These are phyloP conservation scores for Neoniphon sammara DNA, from an alignment of 2,797 vertebrate species.

Conservation along the genomic window DNA sequence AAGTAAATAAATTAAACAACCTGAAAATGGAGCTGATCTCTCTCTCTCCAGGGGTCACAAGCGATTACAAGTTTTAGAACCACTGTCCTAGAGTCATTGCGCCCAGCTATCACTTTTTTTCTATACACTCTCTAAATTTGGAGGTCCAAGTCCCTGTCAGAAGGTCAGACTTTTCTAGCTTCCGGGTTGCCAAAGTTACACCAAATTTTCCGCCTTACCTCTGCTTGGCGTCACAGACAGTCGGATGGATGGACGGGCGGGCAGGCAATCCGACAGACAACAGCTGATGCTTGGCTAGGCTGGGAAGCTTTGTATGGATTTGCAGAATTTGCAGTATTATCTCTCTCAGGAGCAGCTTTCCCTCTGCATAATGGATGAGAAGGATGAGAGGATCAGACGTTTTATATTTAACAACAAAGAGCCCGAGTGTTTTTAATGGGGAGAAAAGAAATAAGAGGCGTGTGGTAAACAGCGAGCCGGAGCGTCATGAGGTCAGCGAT, in stretches of 20 bases:
- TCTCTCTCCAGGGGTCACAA: too few relatives aligned
- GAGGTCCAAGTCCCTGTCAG: background rate
- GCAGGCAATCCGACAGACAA: conserved; percentile 51
- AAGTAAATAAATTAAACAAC: too few relatives aligned
- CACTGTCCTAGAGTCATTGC: too few relatives aligned
- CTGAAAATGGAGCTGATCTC: too few relatives aligned
- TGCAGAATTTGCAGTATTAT: conserved; percentile 71
- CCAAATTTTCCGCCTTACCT: conserved; percentile 16
- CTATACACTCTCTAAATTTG: background rate
- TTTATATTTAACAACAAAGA: conserved; percentile 57
- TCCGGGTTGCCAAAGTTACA: conserved; percentile 6
- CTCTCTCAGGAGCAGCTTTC: conserved; percentile 60
- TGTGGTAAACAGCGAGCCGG: conserved; percentile 1
- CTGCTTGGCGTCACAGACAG: conserved; percentile 19
- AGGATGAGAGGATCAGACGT: conserved; percentile 53
- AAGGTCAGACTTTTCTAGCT: background rate
- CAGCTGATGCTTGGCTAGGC: conserved; percentile 53
- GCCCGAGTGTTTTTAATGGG: conserved; percentile 44
- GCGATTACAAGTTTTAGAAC: too few relatives aligned
- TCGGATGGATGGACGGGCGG: conserved; percentile 17
- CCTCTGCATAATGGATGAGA: conserved; percentile 76
- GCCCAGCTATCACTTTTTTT: too few relatives aligned
- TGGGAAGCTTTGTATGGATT: conserved; percentile 67
- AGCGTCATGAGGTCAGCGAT: background rate
- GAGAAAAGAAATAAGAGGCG: conserved; percentile 5